Evolutionary conservation across 1,140 invertebrate genomes (phyloP).

Genomic region (Lordiphosa mommai): DNA sequence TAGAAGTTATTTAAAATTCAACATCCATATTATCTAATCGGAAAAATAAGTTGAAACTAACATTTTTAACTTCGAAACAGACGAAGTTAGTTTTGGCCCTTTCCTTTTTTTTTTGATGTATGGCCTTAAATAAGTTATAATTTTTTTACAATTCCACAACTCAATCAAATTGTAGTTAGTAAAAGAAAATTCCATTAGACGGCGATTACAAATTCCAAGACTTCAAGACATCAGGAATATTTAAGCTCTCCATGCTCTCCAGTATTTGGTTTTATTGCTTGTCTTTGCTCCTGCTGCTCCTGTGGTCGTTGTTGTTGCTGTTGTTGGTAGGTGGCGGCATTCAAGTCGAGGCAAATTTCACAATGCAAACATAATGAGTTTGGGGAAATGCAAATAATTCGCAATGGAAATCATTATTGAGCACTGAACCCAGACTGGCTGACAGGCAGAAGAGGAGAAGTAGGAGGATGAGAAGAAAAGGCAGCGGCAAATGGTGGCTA

Average conservation of each 20-base stretch:
- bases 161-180: slow-evolving; percentile 22
- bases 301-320: too few relatives aligned
- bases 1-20: too few relatives aligned
- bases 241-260: neutral
- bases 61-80: too few relatives aligned
- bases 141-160: slow-evolving; percentile 23
- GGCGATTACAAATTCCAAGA: slow-evolving; percentile 29
- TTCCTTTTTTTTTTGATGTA: too few relatives aligned
- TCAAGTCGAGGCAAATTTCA: slow-evolving; percentile 36
- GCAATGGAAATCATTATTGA: slow-evolving; percentile 71
- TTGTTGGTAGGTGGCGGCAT: slow-evolving; percentile 18
- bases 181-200: slow-evolving; percentile 34
- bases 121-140: too few relatives aligned
- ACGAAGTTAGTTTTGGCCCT: too few relatives aligned
- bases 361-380: slow-evolving; percentile 71
- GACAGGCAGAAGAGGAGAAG: slow-evolving; percentile 2
- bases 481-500: neutral
- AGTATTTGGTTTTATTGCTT: neutral
- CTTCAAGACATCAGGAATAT: neutral
- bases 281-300: neutral
- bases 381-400: slow-evolving; percentile 69
- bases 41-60: too few relatives aligned
- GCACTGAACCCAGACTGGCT: slow-evolving; percentile 52
- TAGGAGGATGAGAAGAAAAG: neutral
- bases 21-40: too few relatives aligned